Evolutionary conservation across 2,797 vertebrate species (phyloP).

Genomic region (Phyllotis vaccarum): DNA sequence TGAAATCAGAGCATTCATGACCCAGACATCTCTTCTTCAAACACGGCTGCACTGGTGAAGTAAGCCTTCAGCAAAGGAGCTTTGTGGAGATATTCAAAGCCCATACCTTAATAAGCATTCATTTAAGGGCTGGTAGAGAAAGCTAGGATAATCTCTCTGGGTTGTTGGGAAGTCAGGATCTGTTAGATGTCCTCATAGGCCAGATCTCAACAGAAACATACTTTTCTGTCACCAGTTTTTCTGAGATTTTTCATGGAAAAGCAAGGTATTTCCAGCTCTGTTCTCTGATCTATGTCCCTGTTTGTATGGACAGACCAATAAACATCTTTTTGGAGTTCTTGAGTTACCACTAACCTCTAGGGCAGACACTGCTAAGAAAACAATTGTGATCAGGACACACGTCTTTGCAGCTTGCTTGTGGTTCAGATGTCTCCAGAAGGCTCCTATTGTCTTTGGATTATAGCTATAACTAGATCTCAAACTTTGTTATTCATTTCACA

Average conservation of each 20-base stretch:
- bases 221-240: background rate
- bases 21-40: background rate
- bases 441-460: background rate
- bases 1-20: background rate
- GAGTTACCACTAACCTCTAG: background rate
- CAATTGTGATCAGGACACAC: fast-evolving
- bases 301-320: background rate
- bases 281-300: background rate
- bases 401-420: background rate
- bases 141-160: background rate
- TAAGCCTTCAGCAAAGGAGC: background rate
- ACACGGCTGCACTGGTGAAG: background rate
- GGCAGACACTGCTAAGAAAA: background rate
- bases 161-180: background rate
- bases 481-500: background rate
- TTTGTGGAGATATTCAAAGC: background rate
- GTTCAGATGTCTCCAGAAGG: background rate
- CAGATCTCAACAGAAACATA: background rate
- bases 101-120: background rate
- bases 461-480: background rate
- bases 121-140: background rate
- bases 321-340: constrained; percentile 25
- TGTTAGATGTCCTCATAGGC: background rate
- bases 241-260: background rate
- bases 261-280: background rate